These are phyloP conservation scores for Stylophora pistillata DNA, from an alignment of 64 coral and sea anemone genomes.

Conservation along the genomic window DNA sequence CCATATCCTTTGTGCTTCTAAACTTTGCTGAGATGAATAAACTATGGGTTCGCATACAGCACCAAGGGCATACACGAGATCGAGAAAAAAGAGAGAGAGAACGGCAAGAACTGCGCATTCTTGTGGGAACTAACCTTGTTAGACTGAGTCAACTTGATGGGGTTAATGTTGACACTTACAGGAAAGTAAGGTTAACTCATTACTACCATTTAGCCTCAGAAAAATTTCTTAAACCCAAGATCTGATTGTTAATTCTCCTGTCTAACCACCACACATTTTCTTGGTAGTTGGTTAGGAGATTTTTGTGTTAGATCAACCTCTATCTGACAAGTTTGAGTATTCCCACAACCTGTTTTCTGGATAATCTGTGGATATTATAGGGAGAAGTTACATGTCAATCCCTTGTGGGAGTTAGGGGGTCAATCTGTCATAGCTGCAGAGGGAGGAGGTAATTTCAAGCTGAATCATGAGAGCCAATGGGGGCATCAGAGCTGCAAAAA, in stretches of 20 bases:
- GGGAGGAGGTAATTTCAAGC: too few species aligned
- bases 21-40: slow-evolving; percentile 99
- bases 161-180: slow-evolving; percentile 76
- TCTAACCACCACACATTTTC: too few species aligned
- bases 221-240: neutral
- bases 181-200: slow-evolving; percentile 49
- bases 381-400: too few species aligned
- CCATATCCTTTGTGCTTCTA: slow-evolving; percentile 87
- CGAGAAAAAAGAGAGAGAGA: slow-evolving; percentile 88
- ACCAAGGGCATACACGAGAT: slow-evolving; percentile 91
- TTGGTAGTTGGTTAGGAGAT: too few species aligned
- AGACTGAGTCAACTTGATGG: slow-evolving; percentile 94
- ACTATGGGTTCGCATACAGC: slow-evolving; percentile 97
- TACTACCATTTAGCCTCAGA: neutral
- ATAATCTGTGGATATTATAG: too few species aligned
- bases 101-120: slow-evolving; percentile 86
- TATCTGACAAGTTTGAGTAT: too few species aligned
- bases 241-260: neutral
- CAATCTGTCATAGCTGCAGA: too few species aligned
- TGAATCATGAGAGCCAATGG: too few species aligned
- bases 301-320: too few species aligned
- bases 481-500: too few species aligned
- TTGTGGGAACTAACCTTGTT: slow-evolving; percentile 97
- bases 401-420: too few species aligned
- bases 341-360: too few species aligned